Conservation (phyloP, 64 coral and sea anemone genomes). For the Dendrophyllia cribrosa region DNA sequence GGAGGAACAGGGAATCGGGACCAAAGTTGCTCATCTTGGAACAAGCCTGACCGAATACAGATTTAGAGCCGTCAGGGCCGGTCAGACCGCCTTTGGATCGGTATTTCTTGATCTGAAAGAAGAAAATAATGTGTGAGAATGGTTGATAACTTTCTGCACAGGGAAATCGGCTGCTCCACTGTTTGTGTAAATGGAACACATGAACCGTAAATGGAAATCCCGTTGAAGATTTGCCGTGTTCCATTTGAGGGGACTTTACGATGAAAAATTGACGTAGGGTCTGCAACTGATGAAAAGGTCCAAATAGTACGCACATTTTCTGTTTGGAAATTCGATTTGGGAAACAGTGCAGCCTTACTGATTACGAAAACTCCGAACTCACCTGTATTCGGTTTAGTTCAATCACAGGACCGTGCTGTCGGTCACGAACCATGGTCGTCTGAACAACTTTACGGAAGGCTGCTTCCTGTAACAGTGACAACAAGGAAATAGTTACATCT, state of each 20-base stretch:
- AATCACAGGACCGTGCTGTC: constrained; percentile 97
- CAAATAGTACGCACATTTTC: too few species aligned
- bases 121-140: not conserved
- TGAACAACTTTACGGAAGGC: constrained; percentile 98
- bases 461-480: constrained; percentile 75
- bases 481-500: not conserved
- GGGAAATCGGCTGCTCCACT: too few species aligned
- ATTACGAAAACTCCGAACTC: not conserved
- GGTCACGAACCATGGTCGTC: constrained; percentile 94
- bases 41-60: constrained; percentile 96
- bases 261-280: too few species aligned
- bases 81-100: constrained; percentile 91
- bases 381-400: constrained; percentile 98
- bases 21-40: constrained; percentile 92
- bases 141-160: not conserved
- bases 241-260: too few species aligned
- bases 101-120: constrained; percentile 86
- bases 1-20: constrained; percentile 83
- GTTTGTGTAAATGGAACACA: too few species aligned
- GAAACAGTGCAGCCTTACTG: too few species aligned
- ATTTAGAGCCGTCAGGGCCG: constrained; percentile 92
- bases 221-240: too few species aligned
- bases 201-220: too few species aligned
- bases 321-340: too few species aligned
- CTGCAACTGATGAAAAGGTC: too few species aligned